Evolutionary conservation across 2,888 invertebrate species (phyloP).

Genomic region (Melipona bicolor): DNA sequence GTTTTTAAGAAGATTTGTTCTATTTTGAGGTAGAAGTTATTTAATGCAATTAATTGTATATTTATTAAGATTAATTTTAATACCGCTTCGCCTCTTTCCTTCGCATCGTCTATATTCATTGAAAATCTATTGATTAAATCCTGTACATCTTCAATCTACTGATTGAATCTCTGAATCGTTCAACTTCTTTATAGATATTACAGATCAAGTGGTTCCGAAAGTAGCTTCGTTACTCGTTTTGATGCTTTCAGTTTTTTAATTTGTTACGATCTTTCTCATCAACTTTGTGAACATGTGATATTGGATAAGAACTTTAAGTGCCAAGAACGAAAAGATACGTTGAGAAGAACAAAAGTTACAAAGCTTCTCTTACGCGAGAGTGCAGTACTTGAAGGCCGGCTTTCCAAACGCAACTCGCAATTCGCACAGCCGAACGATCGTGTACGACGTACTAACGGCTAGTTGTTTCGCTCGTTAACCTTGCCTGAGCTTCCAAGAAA

Average conservation of each 20-base stretch:
- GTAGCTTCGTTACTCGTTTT: background rate
- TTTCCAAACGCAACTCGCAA: conserved; percentile 37
- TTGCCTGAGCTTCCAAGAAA: conserved; percentile 40
- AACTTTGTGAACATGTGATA: background rate
- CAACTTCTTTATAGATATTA: background rate
- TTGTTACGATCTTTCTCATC: conserved; percentile 3
- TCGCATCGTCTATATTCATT: too few species aligned
- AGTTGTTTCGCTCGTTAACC: conserved; percentile 63
- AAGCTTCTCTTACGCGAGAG: background rate
- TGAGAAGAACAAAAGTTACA: background rate
- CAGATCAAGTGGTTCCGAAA: too few species aligned
- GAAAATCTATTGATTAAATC: too few species aligned
- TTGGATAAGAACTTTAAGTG: background rate
- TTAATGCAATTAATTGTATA: too few species aligned
- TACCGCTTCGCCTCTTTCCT: too few species aligned
- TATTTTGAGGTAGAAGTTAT: too few species aligned
- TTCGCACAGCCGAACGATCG: conserved; percentile 15
- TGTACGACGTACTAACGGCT: conserved; percentile 4
- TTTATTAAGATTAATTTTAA: too few species aligned
- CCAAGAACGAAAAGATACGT: background rate
- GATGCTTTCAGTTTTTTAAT: background rate
- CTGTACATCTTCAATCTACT: too few species aligned
- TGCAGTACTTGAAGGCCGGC: background rate
- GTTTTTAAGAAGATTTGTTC: too few species aligned
- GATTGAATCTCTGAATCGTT: too few species aligned